phyloP scores from a whole-genome alignment of 2,797 vertebrate species.

The Myiothlypis coronata region DNA sequence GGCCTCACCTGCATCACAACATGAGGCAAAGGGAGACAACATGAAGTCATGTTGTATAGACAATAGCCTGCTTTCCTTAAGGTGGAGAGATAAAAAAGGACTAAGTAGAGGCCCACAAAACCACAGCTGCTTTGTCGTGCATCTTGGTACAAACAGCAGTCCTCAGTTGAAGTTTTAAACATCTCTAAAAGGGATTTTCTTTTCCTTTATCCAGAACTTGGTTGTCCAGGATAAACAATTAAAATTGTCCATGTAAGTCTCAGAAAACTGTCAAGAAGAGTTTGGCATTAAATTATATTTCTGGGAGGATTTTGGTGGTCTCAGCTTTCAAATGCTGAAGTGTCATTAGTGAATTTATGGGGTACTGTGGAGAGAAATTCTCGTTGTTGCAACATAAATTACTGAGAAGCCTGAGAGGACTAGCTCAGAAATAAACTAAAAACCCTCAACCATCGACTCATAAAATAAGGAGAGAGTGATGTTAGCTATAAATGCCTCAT shows the following conservation, averaged over 20 bases:
- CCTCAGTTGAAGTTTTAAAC: not conserved
- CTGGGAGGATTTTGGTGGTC: conserved; percentile 10
- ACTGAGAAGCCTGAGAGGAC: conserved; percentile 17
- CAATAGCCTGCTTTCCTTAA: not conserved
- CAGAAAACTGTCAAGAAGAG: conserved; percentile 17
- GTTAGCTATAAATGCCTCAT: not conserved
- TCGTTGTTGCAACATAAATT: conserved; percentile 33
- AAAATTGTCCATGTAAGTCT: not conserved
- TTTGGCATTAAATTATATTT: not conserved
- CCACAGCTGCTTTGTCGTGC: not conserved
- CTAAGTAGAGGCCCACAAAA: not conserved
- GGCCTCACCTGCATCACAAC: not conserved
- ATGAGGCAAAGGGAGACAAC: not conserved
- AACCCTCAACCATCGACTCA: not conserved
- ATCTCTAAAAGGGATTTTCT: not conserved
- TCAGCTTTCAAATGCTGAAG: conserved; percentile 35
- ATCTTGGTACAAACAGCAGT: not conserved
- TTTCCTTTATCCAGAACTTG: not conserved
- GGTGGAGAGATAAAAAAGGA: not conserved
- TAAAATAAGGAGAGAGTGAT: not conserved
- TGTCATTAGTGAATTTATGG: conserved; percentile 34
- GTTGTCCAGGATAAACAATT: conserved; percentile 19
- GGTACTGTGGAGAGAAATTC: not conserved
- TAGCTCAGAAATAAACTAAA: not conserved
- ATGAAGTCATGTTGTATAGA: not conserved